Base-by-base conservation (phyloP, 2,113 vertebrate species). In the Orycteropus afer region DNA sequence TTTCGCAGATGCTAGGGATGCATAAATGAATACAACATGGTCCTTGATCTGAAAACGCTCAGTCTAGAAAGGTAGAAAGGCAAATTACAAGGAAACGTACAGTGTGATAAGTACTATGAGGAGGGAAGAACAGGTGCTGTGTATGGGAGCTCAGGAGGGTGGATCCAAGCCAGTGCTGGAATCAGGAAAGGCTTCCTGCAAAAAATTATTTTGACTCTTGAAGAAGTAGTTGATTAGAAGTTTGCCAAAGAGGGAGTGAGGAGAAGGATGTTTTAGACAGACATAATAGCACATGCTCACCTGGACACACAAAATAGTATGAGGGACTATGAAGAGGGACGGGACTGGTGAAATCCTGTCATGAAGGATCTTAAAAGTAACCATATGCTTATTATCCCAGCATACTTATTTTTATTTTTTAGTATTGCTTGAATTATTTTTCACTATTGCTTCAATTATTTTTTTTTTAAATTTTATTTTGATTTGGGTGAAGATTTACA, bases 141-240 rank as follows among this genome's bases (percentile, higher is more conserved):
- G 51, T 14, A 42, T 61, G 11, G 20, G 7, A 85, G 59, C n/a
- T 22, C 1, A 5, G 8, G 37, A 40, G 34, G 8, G 18, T 10
- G 32, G 6, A n/a, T 9, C 18, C 25, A 37, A 67, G 47, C 45
- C 78, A 61, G 34, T 61, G 32, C 32, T 71, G 71, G 32, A 74
- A 11, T 87, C 77, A 65, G 78, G 55, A 71, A 80, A 90, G n/a
- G 51, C 73, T 93, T 86, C 22, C 77, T 90, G 22, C 34, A 85
- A 57, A 69, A 93, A 90, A 69, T 51, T 32, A 55, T 42, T 89
- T 91, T 67, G 25, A 86, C 57, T 93, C 67, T 89, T 89, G 17
- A 53, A 53, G 53, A 88, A 84, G 53, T 15, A 90, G 49, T 83
- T 86, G 40, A 57, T 73, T n/a, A 92, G 74, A 92, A 73, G 49